Conservation (phyloP, 1,140 invertebrate genomes). For the Phortica variegata region DNA sequence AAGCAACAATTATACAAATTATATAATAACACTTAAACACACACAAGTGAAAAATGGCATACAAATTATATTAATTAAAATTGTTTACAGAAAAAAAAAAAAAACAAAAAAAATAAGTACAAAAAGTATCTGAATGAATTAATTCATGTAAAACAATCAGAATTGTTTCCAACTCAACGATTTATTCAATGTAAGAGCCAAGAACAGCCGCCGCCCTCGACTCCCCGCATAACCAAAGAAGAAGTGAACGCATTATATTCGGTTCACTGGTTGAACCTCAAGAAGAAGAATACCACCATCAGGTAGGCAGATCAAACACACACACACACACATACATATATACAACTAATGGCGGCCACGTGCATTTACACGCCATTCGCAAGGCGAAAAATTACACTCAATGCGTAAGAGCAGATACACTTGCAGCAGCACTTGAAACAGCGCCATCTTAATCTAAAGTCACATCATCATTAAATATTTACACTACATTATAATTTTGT, state of each 20-base stretch:
- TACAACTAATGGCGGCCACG: not conserved
- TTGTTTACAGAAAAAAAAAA: too few relatives aligned
- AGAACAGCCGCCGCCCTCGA: too few relatives aligned
- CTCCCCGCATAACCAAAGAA: conserved; percentile 6
- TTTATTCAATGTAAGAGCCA: too few relatives aligned
- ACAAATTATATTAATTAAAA: too few relatives aligned
- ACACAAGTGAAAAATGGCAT: too few relatives aligned
- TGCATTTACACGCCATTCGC: too few relatives aligned
- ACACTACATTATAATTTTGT: conserved; percentile 50
- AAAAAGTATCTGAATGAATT: too few relatives aligned
- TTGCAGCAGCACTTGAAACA: conserved; percentile 34
- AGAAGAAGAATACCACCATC: conserved; percentile 8
- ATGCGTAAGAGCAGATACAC: not conserved
- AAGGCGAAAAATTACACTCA: too few relatives aligned
- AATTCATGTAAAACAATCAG: too few relatives aligned
- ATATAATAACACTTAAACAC: too few relatives aligned
- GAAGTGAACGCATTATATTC: conserved; percentile 27
- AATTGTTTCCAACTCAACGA: conserved; percentile 13
- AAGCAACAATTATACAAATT: too few relatives aligned
- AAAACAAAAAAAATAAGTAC: too few relatives aligned
- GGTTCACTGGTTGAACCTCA: conserved; percentile 32
- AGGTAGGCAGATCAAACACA: not conserved
- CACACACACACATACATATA: not conserved
- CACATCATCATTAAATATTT: conserved; percentile 53
- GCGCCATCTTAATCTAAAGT: conserved; percentile 44